Evolutionary conservation across 1,140 invertebrate genomes (phyloP), one percentile per base, ranked within the genome.

Genomic region (Drosophila pectinifera): DNA sequence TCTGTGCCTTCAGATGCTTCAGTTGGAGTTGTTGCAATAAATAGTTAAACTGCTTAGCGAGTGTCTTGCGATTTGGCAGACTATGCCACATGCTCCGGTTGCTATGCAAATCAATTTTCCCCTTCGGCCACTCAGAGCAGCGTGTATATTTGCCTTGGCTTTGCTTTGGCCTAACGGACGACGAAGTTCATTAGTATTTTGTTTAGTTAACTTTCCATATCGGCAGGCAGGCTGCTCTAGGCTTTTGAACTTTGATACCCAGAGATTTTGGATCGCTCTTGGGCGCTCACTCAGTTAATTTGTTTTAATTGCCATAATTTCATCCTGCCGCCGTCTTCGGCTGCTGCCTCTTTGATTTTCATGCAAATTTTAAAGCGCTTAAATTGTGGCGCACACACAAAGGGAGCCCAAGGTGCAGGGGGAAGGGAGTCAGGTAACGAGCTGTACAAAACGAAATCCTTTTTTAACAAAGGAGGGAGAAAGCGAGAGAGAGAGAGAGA

Each of bases 31-130:
- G 75, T 59, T 85, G 39, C 57, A 53, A 62, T 77, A 88, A 88
- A 89, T 88, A 83, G 83, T 88, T 88, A 77, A 88, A 88, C 83
- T 89, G 84, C 84, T 88, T 89, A 89, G 84, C 84, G 84, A 51
- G 69, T 57, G 65, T 77, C 81, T 80, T 80, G 54, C 56, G 65
- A 65, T 79, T 75, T 72, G 56, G 56, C 59, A 58, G 58, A 82
- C 68, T 57, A 45, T 82, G 80, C 58, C 63, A 78, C 49, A 82
- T 82, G 68, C 77, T 62, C 53, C 51, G 73, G 83, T 88, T 88
- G 83, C 83, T 83, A 88, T 88, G 83, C 83, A 89, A 88, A 88
- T 88, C 84, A 83, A 83, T 88, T 88, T 88, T 16, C 46, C 58
- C 28, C 28, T 11, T 13, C 13, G 48, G 49, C 49, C n/a, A 20